Evolutionary conservation across 2,113 vertebrate genomes (phyloP).

Genomic region (Siniperca chuatsi): DNA sequence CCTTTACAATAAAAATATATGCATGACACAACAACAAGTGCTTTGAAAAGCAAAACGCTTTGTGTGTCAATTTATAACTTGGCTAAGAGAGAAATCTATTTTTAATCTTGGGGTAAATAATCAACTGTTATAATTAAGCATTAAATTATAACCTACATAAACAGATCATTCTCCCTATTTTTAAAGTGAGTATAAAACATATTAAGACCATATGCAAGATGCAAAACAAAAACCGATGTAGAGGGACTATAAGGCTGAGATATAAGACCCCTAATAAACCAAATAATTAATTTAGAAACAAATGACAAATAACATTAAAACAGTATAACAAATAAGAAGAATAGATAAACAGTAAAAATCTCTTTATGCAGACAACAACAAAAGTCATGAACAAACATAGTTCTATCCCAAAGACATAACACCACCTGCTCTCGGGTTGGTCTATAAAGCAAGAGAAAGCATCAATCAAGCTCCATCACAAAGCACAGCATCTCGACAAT

Average conservation of each 20-base stretch:
- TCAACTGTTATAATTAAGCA: neutral
- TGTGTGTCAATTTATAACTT: constrained; percentile 1
- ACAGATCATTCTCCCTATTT: constrained; percentile 8
- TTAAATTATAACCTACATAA: constrained; percentile 12
- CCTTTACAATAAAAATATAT: constrained; percentile 11
- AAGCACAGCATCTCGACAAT: constrained; percentile 38
- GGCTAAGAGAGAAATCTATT: constrained; percentile 10
- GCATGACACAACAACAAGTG: neutral
- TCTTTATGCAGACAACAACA: constrained; percentile 20
- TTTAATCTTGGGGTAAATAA: constrained; percentile 9
- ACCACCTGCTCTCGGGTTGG: constrained; percentile 15
- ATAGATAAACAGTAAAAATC: constrained; percentile 19
- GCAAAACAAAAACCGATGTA: neutral
- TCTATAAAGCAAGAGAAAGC: constrained; percentile 39
- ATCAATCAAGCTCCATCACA: constrained; percentile 38
- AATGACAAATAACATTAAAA: constrained; percentile 8
- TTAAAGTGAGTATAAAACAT: constrained; percentile 29
- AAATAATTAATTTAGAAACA: constrained; percentile 36
- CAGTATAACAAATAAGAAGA: constrained; percentile 14
- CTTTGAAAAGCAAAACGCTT: constrained; percentile 7
- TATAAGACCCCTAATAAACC: neutral
- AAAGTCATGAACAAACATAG: constrained; percentile 9
- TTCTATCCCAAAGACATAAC: neutral
- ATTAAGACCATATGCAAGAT: constrained; percentile 26
- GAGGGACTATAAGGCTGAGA: constrained; percentile 50